These are phyloP conservation scores for Ylistrum balloti DNA, from an alignment of 1,140 invertebrate species.

Conservation along the genomic window DNA sequence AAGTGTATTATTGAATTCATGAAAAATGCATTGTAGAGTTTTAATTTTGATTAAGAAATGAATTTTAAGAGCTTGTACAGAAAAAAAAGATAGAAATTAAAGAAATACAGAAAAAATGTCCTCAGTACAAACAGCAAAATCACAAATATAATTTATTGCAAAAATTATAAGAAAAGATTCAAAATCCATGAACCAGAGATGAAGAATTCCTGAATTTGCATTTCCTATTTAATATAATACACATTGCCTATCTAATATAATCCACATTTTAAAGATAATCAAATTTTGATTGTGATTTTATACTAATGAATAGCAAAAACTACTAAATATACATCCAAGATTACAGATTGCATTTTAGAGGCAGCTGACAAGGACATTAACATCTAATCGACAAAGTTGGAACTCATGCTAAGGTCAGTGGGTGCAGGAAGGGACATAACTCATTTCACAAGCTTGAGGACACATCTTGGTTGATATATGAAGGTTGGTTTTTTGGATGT, in stretches of 20 bases:
- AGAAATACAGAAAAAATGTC: background rate
- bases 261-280: constrained; percentile 24
- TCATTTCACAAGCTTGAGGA: background rate
- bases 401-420: constrained; percentile 66
- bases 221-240: too few relatives aligned
- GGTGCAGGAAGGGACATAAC: constrained; percentile 13
- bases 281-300: background rate
- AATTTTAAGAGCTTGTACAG: background rate
- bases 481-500: background rate
- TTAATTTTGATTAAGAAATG: background rate
- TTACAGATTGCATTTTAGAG: background rate
- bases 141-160: constrained; percentile 36
- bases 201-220: too few relatives aligned
- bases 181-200: too few relatives aligned
- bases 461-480: background rate
- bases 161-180: background rate
- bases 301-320: background rate
- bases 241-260: background rate
- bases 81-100: background rate
- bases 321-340: background rate
- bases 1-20: background rate
- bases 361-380: constrained; percentile 17
- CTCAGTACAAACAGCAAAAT: background rate
- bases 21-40: background rate
- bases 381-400: constrained; percentile 72